These are phyloP conservation scores for Bellardia bayeri DNA, from an alignment of 2,888 invertebrate species.

Conservation along the genomic window DNA sequence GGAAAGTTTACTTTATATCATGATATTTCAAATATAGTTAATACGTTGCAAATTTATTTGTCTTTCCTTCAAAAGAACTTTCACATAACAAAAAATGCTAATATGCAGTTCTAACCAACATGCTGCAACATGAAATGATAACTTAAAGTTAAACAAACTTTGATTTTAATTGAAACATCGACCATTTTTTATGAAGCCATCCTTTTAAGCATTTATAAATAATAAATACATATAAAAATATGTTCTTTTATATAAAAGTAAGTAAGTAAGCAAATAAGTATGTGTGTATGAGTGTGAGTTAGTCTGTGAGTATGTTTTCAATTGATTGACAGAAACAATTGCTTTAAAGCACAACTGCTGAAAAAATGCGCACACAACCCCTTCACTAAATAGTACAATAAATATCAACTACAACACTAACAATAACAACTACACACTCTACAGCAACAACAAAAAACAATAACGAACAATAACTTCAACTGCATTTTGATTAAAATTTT, in stretches of 20 bases:
- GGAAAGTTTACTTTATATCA: too few relatives aligned
- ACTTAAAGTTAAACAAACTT: too few relatives aligned
- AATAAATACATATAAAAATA: constrained; percentile 17
- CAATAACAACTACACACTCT: constrained; percentile 31
- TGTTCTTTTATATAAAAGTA: constrained; percentile 48
- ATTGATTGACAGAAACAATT: constrained; percentile 73
- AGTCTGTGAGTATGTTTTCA: constrained; percentile 28
- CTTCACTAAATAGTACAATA: constrained; percentile 65
- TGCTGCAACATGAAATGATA: too few relatives aligned
- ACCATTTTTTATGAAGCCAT: neutral
- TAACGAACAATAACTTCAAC: constrained; percentile 67
- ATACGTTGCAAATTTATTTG: too few relatives aligned
- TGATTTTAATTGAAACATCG: too few relatives aligned
- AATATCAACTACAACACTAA: constrained; percentile 17
- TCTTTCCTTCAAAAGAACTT: too few relatives aligned
- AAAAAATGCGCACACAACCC: constrained; percentile 74
- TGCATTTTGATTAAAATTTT: constrained; percentile 73
- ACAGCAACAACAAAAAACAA: constrained; percentile 49
- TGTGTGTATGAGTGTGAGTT: neutral
- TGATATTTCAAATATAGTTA: too few relatives aligned
- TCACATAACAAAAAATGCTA: too few relatives aligned
- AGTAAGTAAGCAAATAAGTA: neutral
- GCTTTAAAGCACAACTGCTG: constrained; percentile 72
- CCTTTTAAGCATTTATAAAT: neutral
- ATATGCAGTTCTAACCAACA: too few relatives aligned